Evolutionary conservation across 2,113 vertebrate species (phyloP).

Genomic region (Carlito syrichta): DNA sequence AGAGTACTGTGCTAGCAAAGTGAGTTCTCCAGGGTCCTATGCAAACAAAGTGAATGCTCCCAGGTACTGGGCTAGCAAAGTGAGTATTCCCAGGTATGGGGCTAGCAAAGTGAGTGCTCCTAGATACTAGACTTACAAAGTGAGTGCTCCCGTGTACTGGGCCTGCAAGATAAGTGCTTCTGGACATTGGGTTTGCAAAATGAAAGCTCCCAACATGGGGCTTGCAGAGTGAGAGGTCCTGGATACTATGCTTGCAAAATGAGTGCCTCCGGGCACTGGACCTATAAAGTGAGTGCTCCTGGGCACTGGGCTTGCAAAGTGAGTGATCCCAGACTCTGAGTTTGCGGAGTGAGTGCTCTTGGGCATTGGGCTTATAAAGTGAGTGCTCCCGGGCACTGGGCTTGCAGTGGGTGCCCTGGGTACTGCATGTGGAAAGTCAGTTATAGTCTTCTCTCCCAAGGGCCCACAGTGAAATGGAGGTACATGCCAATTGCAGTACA

Average conservation of each 20-base stretch:
- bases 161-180: background rate
- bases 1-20: too few relatives aligned
- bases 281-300: background rate
- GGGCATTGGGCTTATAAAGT: background rate
- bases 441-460: background rate
- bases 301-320: too few relatives aligned
- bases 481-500: rapidly evolving
- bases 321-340: background rate
- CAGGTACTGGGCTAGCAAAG: too few relatives aligned
- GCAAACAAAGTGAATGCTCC: too few relatives aligned
- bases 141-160: too few relatives aligned
- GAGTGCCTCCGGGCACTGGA: background rate
- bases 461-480: background rate
- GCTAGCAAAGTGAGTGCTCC: too few relatives aligned
- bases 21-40: too few relatives aligned
- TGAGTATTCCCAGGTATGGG: background rate
- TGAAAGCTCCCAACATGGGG: too few relatives aligned
- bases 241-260: too few relatives aligned
- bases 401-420: background rate
- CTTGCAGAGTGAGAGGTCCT: background rate
- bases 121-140: too few relatives aligned
- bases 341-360: background rate
- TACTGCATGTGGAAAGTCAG: background rate
- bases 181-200: background rate
- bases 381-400: background rate